These are phyloP conservation scores for Rhombomys opimus DNA, from an alignment of 2,113 vertebrate genomes.

Conservation along the genomic window DNA sequence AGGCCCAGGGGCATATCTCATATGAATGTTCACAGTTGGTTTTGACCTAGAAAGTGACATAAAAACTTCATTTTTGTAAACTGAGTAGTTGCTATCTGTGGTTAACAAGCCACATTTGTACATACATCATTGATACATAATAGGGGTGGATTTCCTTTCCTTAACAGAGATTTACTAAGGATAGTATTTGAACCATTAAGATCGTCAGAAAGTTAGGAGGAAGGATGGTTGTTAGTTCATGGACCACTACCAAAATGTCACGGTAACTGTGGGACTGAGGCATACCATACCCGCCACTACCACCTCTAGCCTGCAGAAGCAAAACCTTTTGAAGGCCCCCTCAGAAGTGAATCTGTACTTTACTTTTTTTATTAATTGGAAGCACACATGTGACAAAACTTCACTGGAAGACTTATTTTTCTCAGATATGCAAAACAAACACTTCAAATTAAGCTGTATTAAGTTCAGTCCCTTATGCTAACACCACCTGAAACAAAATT, in stretches of 20 bases:
- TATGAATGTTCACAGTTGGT: background rate
- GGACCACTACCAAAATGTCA: background rate
- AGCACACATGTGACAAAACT: background rate
- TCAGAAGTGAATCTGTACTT: constrained; percentile 46
- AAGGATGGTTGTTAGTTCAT: constrained; percentile 6
- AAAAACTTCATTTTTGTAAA: constrained; percentile 1
- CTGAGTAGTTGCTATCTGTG: constrained; percentile 24
- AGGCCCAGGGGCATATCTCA: background rate
- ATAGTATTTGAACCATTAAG: constrained; percentile 49
- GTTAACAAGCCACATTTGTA: background rate
- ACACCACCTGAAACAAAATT: constrained; percentile 17
- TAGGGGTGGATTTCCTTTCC: background rate
- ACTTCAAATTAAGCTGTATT: background rate
- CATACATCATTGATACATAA: background rate
- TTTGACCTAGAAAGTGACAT: background rate
- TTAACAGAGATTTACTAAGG: constrained; percentile 58
- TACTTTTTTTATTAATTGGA: constrained; percentile 32
- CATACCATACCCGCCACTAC: background rate
- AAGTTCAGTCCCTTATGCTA: background rate
- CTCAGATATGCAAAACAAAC: constrained; percentile 37
- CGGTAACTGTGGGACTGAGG: background rate
- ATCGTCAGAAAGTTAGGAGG: constrained; percentile 17
- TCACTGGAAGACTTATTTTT: constrained; percentile 14
- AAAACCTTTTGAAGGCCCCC: constrained; percentile 6
- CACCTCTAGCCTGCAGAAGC: background rate